Base-by-base conservation (phyloP, 2,113 vertebrate species). In the Myrmophylax atrothorax region DNA sequence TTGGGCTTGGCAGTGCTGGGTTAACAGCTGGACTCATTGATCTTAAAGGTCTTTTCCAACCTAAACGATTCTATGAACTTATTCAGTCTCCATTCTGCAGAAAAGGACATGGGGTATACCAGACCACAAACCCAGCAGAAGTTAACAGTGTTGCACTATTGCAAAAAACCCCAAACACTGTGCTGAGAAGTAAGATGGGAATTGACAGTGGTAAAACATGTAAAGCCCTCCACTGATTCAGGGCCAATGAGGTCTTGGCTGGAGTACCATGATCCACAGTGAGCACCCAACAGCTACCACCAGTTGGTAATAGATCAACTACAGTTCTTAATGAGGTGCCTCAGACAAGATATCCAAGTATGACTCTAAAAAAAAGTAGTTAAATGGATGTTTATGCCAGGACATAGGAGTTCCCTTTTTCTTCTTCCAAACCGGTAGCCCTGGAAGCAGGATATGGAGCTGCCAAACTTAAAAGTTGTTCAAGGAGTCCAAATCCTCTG, bases 101-200 rank as follows among this genome's bases (percentile, higher is more conserved):
- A n/a, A 82, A 56, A 64, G 53, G n/a, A 73, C 35, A 17, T 0
- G 0, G 37, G 42, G 33, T 77, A 33, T 15, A 66, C 12, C 1
- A 2, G 72, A 80, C 5, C 9, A 3, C 35, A 66, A 67, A 16
- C 42, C 22, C 59, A 63, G 29, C 67, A 62, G 11, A 79, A 78
- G 72, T 24, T 63, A 53, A 67, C 1, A 3, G 59, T 40, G 83
- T 70, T 42, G 91, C 29, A 55, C 76, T 87, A 70, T 68, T 93
- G 86, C 95, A 94, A 89, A 80, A 74, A 90, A 77, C 40, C 35
- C 60, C 60, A 95, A 95, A 95, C 59, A 63, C 6, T 55, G 56
- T 67, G 60, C 72, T 84, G 86, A 90, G 68, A 77, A 72, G 38
- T 49, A 37, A 13, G 23, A 72, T 74, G 56, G n/a, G 60, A 87